Conservation (phyloP, 1,140 invertebrate species). For the Drosophila novamexicana region DNA sequence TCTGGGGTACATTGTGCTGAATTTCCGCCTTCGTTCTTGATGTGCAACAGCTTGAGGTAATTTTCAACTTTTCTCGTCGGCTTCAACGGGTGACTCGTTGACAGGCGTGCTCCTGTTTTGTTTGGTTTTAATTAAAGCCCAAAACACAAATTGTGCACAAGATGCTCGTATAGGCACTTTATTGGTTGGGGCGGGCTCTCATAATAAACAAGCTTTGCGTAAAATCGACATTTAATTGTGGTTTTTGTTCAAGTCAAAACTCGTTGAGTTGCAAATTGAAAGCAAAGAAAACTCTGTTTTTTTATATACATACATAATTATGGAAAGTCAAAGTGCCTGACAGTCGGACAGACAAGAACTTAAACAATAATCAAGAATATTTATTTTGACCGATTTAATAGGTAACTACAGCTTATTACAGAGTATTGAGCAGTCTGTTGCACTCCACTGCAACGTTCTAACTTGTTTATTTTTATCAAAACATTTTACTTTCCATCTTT, state of each 20-base stretch:
- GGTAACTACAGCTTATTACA: no score
- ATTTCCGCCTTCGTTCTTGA: constrained; percentile 17
- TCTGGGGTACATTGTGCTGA: constrained; percentile 15
- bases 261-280: background rate
- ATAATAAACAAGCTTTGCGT: constrained; percentile 16
- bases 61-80: constrained; percentile 69
- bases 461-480: no score
- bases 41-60: constrained; percentile 81
- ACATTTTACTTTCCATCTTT: no score
- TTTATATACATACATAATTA: no score
- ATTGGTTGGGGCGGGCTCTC: background rate
- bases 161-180: background rate
- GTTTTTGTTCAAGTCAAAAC: background rate
- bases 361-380: no score
- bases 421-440: no score
- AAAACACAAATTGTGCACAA: constrained; percentile 54
- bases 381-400: no score
- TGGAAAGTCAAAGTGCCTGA: no score
- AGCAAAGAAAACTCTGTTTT: background rate
- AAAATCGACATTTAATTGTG: constrained; percentile 36
- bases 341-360: no score
- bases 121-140: constrained; percentile 80
- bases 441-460: no score
- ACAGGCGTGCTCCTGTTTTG: constrained; percentile 68
- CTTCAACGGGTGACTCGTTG: constrained; percentile 58